Percentiles rank a stretch among this genome's conserved stretches.
Evolutionary conservation across 2,888 invertebrate species (phyloP).

Genomic region (Apeira syringaria): DNA sequence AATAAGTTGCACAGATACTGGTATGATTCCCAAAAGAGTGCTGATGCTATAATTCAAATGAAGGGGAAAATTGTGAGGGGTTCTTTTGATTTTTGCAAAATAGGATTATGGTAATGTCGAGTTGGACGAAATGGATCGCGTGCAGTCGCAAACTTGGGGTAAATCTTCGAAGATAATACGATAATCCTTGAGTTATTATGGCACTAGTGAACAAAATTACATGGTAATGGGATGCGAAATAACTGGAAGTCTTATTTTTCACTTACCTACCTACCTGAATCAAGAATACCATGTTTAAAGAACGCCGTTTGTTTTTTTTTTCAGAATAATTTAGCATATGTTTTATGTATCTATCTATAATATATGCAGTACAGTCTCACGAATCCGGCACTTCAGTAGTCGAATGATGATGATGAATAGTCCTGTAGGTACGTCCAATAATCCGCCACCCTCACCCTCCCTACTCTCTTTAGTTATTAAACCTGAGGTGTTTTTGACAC

Average conservation of each 20-base stretch:
- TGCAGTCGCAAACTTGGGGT: conserved; percentile 36
- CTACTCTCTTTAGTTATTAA: too few species aligned
- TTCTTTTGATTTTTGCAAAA: conserved; percentile 54
- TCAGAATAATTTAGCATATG: too few species aligned
- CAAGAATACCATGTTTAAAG: too few species aligned
- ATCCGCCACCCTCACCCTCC: too few species aligned
- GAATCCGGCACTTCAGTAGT: too few species aligned
- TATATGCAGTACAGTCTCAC: too few species aligned
- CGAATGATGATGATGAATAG: too few species aligned
- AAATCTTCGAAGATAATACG: conserved; percentile 28
- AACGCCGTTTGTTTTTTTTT: too few species aligned
- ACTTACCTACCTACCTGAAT: too few species aligned
- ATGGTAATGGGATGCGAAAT: not conserved
- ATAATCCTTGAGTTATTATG: conserved; percentile 42
- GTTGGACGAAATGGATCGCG: conserved; percentile 47
- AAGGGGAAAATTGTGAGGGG: conserved; percentile 49
- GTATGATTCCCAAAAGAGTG: conserved; percentile 48
- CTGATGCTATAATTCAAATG: conserved; percentile 53
- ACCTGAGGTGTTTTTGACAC: too few species aligned
- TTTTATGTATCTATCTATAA: too few species aligned
- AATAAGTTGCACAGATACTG: conserved; percentile 16
- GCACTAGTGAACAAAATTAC: not conserved
- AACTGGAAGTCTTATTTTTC: conserved; percentile 6
- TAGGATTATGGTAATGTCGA: conserved; percentile 59
- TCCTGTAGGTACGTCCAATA: too few species aligned